Base-by-base conservation (phyloP, 2,797 vertebrate species). In the Manis javanica region DNA sequence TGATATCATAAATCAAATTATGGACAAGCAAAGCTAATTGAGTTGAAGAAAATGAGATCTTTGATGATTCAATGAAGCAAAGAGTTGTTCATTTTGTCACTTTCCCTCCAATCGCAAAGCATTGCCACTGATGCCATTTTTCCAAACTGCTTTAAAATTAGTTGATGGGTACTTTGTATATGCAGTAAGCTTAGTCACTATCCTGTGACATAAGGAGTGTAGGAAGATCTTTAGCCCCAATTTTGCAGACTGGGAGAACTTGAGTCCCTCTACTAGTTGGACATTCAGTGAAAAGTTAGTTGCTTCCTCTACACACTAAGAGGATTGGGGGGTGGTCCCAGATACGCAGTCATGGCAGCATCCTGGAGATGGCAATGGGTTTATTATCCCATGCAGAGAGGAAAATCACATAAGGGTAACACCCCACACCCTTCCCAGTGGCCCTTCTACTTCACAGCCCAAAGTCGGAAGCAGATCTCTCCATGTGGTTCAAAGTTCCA, bases 1-100 rank as follows among this genome's bases (percentile, higher is more conserved):
- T 81, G 10, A 82, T 69, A 96, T 64, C 51, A 81, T 90, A 95
- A 96, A 96, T 96, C 51, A 96, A 81, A 87, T 94, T 95, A 87
- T 61, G 49, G 94, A 88, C 26, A 94, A 96, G 31, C 66, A 57
- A 96, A 90, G 10, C 59, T 92, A 87, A 97, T 93, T 92, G 95
- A 72, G 90, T 90, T 90, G 69, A 83, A 85, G 26, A 90, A 93
- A 97, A 94, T 90, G 37, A 95, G 31, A 69, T 79, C 53, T 96
- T 95, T 83, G 74, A 90, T 68, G 72, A 95, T 34, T 94, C 82
- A 85, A 63, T 92, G 19, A 97, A 96, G 90, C 26, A 83, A 77
- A 90, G 21, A 89, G 23, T 78, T 93, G 15, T 61, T 81, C 53
- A 13, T 49, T 84, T 96, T 95, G 68, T 96, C n/a, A 61, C 61